These are phyloP conservation scores for Drosophila bifasciata DNA, from an alignment of 1,140 invertebrate genomes.

Conservation along the genomic window DNA sequence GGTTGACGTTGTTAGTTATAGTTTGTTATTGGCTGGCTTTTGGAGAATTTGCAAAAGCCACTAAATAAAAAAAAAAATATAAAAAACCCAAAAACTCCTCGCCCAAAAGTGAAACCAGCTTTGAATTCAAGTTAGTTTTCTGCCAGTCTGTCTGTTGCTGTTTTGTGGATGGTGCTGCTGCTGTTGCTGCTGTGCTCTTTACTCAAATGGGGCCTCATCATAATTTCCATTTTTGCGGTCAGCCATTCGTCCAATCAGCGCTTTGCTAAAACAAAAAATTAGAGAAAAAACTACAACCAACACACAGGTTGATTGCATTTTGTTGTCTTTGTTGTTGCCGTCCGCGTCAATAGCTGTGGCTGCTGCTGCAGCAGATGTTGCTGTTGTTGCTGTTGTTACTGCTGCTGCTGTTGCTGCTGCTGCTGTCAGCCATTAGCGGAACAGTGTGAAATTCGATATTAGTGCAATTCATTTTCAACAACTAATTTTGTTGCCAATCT, in stretches of 20 bases:
- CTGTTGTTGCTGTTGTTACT: conserved; percentile 31
- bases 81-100: conserved; percentile 61
- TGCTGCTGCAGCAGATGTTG: conserved; percentile 21
- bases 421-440: conserved; percentile 72
- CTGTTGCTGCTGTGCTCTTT: conserved; percentile 71
- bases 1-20: conserved; percentile 80
- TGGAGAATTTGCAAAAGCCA: conserved; percentile 47
- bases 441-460: conserved; percentile 81
- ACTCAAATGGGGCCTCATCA: conserved; percentile 79
- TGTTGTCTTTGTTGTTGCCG: conserved; percentile 71
- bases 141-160: conserved; percentile 1
- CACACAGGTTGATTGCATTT: conserved; percentile 79
- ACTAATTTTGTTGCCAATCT: conserved; percentile 72
- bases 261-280: conserved; percentile 69
- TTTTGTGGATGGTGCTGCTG: conserved; percentile 23
- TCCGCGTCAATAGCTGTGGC: conserved; percentile 48
- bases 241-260: conserved; percentile 79
- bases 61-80: conserved; percentile 17
- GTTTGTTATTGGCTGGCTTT: conserved; percentile 74
- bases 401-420: conserved; percentile 41
- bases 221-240: conserved; percentile 82
- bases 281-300: conserved; percentile 26
- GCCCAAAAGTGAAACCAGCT: conserved; percentile 75
- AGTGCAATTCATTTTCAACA: conserved; percentile 82
- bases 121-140: conserved; percentile 54